Conservation (phyloP, 2,113 vertebrate genomes). For the Halcyon senegalensis region DNA sequence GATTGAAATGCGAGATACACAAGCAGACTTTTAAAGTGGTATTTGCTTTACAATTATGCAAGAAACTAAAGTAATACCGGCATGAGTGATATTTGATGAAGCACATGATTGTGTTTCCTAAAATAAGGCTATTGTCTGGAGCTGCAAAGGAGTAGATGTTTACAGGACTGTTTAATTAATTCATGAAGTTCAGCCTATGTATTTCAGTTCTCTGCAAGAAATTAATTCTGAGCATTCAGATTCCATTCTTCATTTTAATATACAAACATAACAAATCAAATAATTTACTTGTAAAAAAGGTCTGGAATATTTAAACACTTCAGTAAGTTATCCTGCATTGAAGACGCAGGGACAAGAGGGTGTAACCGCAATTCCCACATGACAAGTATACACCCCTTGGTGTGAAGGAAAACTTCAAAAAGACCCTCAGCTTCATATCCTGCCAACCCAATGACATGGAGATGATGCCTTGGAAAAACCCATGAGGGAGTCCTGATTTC, state of each 20-base stretch:
- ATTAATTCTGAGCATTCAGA: background rate
- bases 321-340: background rate
- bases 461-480: conserved; percentile 47
- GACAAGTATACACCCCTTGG: conserved; percentile 31
- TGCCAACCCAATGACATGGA: conserved; percentile 57
- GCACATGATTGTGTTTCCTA: background rate
- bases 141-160: background rate
- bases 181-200: background rate
- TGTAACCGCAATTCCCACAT: background rate
- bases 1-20: background rate
- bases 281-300: background rate
- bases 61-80: background rate
- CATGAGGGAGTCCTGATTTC: conserved; percentile 45
- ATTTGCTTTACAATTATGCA: background rate
- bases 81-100: background rate
- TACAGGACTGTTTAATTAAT: background rate
- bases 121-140: background rate
- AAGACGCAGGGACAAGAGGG: background rate
- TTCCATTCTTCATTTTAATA: background rate
- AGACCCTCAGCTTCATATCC: conserved; percentile 55
- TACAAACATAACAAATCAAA: background rate
- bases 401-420: conserved; percentile 59
- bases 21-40: background rate
- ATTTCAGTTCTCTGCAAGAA: background rate
- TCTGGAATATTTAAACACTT: background rate